phyloP scores from a whole-genome alignment of 2,888 invertebrate genomes.

The Volucella bombylans region DNA sequence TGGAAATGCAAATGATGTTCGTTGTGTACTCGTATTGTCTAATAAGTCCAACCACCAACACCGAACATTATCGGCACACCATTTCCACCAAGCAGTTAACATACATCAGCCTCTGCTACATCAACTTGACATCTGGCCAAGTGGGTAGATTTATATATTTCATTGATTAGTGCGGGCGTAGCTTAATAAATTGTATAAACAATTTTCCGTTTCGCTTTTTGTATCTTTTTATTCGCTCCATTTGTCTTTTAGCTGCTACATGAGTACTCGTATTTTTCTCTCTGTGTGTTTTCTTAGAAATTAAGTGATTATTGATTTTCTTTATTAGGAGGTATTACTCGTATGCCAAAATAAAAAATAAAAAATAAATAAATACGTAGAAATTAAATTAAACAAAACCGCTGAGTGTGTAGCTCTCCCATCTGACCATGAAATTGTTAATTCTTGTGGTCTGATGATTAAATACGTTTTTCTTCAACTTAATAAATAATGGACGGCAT shows the following conservation, averaged over 20 bases:
- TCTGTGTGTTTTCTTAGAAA: conserved; percentile 29
- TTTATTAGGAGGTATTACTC: conserved; percentile 35
- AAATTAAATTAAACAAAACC: not conserved
- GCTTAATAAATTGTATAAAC: conserved; percentile 48
- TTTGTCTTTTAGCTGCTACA: not conserved
- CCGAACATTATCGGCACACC: conserved; percentile 5
- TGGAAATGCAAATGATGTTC: conserved; percentile 58
- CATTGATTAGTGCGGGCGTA: conserved; percentile 70
- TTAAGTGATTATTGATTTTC: conserved; percentile 51
- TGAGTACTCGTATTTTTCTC: too few relatives aligned
- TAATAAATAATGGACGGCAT: conserved; percentile 11
- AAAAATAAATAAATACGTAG: too few relatives aligned
- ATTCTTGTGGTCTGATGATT: conserved; percentile 36
- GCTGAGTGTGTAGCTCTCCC: conserved; percentile 12
- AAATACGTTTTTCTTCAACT: conserved; percentile 23
- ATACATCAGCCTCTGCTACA: too few relatives aligned
- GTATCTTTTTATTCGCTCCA: not conserved
- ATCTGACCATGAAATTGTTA: conserved; percentile 45
- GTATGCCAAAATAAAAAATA: conserved; percentile 13
- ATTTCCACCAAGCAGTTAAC: conserved; percentile 2
- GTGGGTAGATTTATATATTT: conserved; percentile 68
- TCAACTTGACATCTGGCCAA: conserved; percentile 53
- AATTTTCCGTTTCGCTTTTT: conserved; percentile 14
- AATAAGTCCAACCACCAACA: conserved; percentile 25
- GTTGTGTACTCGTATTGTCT: conserved; percentile 13